Evolutionary conservation across 1,140 invertebrate genomes (phyloP).

Genomic region (Bemisia tabaci): DNA sequence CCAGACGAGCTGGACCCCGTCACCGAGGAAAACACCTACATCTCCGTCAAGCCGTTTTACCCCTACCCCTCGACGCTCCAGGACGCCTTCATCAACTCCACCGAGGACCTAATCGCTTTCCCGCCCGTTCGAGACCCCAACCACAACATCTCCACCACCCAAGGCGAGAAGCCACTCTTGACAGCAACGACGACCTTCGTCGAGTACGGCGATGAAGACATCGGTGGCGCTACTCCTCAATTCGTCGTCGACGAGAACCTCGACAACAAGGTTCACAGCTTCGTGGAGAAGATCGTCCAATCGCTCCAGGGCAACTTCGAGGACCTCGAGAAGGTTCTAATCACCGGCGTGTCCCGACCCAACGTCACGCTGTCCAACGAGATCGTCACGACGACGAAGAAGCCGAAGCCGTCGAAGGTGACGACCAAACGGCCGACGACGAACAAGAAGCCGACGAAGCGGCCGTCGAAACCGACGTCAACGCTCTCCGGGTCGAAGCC

Average conservation of each 20-base stretch:
- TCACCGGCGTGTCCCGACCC: slow-evolving; percentile 29
- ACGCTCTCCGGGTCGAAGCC: neutral
- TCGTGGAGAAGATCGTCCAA: slow-evolving; percentile 67
- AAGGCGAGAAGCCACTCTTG: slow-evolving; percentile 31
- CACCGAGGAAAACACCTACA: neutral
- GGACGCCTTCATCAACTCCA: slow-evolving; percentile 36
- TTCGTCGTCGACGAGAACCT: slow-evolving; percentile 58
- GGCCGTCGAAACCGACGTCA: slow-evolving; percentile 8
- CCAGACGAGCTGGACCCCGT: neutral
- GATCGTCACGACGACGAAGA: slow-evolving; percentile 28
- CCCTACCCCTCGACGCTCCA: slow-evolving; percentile 16
- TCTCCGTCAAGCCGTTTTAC: neutral
- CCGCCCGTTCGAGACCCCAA: slow-evolving; percentile 70
- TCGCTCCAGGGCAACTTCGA: slow-evolving; percentile 67
- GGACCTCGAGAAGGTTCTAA: slow-evolving; percentile 59
- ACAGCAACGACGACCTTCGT: slow-evolving; percentile 6
- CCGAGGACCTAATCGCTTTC: slow-evolving; percentile 60
- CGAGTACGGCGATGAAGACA: slow-evolving; percentile 18
- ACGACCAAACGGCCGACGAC: slow-evolving; percentile 18
- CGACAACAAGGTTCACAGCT: slow-evolving; percentile 60
- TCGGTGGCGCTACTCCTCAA: slow-evolving; percentile 48
- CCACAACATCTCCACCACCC: slow-evolving; percentile 42
- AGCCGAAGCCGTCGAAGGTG: slow-evolving; percentile 29
- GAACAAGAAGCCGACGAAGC: slow-evolving; percentile 16
- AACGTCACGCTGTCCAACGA: slow-evolving; percentile 16